phyloP scores from a whole-genome alignment of 2,888 invertebrate species.

The Hirtodrosophila confusa region DNA sequence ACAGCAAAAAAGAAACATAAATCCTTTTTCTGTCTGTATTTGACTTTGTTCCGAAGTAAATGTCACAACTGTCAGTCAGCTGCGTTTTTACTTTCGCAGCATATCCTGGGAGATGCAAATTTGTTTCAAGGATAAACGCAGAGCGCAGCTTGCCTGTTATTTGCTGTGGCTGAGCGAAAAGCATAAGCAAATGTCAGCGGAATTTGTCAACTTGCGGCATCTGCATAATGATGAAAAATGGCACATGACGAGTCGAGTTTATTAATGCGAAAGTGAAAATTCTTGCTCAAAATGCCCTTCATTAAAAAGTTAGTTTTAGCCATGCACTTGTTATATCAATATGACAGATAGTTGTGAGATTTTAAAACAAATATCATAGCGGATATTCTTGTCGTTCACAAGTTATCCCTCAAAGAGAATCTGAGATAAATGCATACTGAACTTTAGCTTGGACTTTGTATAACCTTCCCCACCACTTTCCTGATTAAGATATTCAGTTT shows the following conservation, averaged over 20 bases:
- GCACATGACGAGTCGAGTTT: slow-evolving; percentile 51
- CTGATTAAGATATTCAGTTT: slow-evolving; percentile 8
- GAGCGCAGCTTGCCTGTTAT: slow-evolving; percentile 14
- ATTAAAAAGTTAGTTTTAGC: slow-evolving; percentile 36
- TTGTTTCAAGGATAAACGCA: slow-evolving; percentile 69
- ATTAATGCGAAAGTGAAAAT: slow-evolving; percentile 55
- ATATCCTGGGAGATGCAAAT: slow-evolving; percentile 52
- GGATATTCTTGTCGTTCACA: neutral
- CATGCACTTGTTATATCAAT: slow-evolving; percentile 7
- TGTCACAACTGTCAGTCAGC: slow-evolving; percentile 67
- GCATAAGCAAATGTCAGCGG: slow-evolving; percentile 53
- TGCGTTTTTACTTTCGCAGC: slow-evolving; percentile 39
- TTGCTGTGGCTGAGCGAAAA: slow-evolving; percentile 23
- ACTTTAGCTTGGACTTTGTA: neutral
- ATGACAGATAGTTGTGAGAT: neutral
- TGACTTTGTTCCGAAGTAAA: slow-evolving; percentile 47
- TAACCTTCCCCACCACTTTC: neutral
- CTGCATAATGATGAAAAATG: slow-evolving; percentile 61
- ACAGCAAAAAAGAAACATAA: slow-evolving; percentile 22
- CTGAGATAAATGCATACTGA: neutral
- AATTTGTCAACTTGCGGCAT: slow-evolving; percentile 71
- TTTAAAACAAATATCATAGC: neutral
- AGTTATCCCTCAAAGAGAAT: neutral
- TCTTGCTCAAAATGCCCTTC: slow-evolving; percentile 25
- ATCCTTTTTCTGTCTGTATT: slow-evolving; percentile 23